Percentiles rank a stretch among this genome's conserved stretches.
These are phyloP conservation scores for Echiichthys vipera DNA, from an alignment of 2,797 vertebrate genomes.

Conservation along the genomic window DNA sequence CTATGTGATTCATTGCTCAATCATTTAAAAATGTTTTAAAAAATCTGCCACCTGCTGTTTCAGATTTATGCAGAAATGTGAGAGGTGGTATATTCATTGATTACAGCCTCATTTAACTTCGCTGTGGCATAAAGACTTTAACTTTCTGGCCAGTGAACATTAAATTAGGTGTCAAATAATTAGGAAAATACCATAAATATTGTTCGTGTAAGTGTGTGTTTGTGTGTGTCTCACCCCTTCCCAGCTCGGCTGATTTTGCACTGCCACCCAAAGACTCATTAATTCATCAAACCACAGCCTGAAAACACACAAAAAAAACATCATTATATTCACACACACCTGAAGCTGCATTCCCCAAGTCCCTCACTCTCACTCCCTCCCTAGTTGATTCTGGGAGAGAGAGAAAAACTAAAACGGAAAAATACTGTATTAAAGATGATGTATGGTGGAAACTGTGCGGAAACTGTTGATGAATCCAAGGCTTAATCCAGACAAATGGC, in stretches of 20 bases:
- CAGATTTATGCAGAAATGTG: conserved; percentile 22
- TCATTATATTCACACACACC: conserved; percentile 49
- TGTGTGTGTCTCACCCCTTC: conserved; percentile 90
- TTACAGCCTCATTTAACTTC: conserved; percentile 1
- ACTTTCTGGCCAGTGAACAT: conserved; percentile 6
- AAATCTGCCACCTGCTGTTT: not conserved
- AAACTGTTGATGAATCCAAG: conserved; percentile 67
- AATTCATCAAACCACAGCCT: conserved; percentile 99
- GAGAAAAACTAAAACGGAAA: conserved; percentile 61
- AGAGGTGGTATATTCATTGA: conserved; percentile 24
- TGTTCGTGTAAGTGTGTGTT: conserved; percentile 6
- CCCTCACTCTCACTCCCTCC: conserved; percentile 56
- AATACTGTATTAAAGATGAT: conserved; percentile 72
- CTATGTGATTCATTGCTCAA: conserved; percentile 23
- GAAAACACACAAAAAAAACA: conserved; percentile 51
- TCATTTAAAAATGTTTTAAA: conserved; percentile 8
- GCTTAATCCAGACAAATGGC: conserved; percentile 75
- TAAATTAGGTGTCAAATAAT: not conserved
- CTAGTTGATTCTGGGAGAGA: conserved; percentile 37
- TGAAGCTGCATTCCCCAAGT: conserved; percentile 58
- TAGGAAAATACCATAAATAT: not conserved
- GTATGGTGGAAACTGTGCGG: conserved; percentile 72
- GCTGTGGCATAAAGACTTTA: conserved; percentile 1
- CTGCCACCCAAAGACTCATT: conserved; percentile 94
- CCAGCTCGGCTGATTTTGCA: conserved; percentile 98